A percentile compares a stretch with the other conserved stretches of the same genome.
phyloP scores from a whole-genome alignment of 2,113 vertebrate species.

The Mustelus asterias region DNA sequence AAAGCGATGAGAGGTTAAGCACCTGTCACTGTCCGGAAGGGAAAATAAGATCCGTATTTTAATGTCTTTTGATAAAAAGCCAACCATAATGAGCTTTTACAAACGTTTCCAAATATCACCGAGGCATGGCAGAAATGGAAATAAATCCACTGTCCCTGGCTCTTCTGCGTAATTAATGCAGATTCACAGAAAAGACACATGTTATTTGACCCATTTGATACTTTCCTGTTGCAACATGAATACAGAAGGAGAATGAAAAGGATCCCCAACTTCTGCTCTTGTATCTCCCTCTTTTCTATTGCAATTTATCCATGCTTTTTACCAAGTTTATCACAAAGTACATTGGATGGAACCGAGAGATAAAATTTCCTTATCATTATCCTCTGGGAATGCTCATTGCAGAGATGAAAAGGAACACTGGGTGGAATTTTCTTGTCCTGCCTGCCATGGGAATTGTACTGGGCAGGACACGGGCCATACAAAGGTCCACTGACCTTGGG shows the following conservation, averaged over 20 bases:
- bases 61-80: neutral
- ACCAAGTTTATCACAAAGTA: neutral
- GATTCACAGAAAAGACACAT: neutral
- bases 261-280: neutral
- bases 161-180: neutral
- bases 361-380: neutral
- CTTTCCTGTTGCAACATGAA: neutral
- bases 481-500: too few relatives aligned
- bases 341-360: neutral
- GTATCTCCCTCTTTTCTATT: neutral
- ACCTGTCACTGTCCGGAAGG: neutral
- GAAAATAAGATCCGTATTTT: neutral
- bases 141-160: too few relatives aligned
- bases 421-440: too few relatives aligned
- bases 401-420: too few relatives aligned
- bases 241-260: neutral
- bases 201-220: neutral
- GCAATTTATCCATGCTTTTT: neutral
- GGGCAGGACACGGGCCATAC: too few relatives aligned
- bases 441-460: too few relatives aligned
- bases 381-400: neutral
- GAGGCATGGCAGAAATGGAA: neutral
- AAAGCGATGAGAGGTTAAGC: neutral
- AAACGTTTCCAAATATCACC: neutral
- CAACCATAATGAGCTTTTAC: neutral